Percentiles rank a stretch among this genome's conserved stretches.
Evolutionary conservation across 2,113 vertebrate species (phyloP).

Genomic region (Melozone crissalis): DNA sequence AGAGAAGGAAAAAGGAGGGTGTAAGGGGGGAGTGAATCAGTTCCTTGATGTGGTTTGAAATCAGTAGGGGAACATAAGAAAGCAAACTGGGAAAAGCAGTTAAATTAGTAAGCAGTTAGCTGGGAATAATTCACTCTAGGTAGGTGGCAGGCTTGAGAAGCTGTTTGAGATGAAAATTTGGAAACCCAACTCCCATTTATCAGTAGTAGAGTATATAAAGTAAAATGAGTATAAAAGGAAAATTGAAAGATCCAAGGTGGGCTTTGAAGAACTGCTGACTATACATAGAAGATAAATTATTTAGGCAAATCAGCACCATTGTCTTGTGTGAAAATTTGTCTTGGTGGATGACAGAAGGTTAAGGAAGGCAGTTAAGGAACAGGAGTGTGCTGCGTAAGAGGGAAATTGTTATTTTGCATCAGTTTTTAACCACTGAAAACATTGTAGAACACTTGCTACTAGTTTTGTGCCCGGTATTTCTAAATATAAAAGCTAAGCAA

Average conservation of each 20-base stretch:
- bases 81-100: background rate
- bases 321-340: background rate
- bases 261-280: background rate
- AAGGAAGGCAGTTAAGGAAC: background rate
- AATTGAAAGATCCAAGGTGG: background rate
- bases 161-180: background rate
- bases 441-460: background rate
- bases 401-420: background rate
- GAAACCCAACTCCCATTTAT: background rate
- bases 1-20: background rate
- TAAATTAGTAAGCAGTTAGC: background rate
- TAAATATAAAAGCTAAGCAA: slow-evolving; percentile 38
- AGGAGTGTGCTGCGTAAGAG: background rate
- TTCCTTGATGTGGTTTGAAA: background rate
- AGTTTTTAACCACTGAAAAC: slow-evolving; percentile 1
- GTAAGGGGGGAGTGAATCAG: background rate
- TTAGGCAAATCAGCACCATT: background rate
- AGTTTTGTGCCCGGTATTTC: background rate
- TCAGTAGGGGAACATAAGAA: background rate
- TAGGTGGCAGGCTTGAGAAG: slow-evolving; percentile 21
- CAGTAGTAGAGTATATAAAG: background rate
- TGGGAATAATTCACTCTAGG: background rate
- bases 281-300: background rate
- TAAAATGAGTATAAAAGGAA: background rate
- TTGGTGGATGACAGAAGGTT: background rate